Base-by-base conservation (phyloP, 1,140 invertebrate species). In the Tyrophagus putrescentiae region DNA sequence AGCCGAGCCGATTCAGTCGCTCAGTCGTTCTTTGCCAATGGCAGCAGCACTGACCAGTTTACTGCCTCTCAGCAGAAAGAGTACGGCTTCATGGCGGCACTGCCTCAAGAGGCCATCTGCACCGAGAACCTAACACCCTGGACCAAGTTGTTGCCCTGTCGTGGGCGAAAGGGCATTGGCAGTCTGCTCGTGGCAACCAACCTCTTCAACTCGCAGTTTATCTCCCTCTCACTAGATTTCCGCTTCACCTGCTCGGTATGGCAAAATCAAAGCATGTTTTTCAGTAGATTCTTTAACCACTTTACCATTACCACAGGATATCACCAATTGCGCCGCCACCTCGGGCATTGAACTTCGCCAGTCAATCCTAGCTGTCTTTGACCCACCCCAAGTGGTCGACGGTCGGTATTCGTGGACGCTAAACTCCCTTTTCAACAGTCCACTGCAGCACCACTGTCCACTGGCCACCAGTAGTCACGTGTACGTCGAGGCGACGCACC, bases 51-150 rank as follows among this genome's bases (percentile, higher is more conserved):
- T 27, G 27, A n/a, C 13, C 13, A 54, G n/a, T 33, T 9, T 11
- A 32, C 28, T n/a, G n/a, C n/a, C n/a, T n/a, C n/a, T n/a, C n/a
- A n/a, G n/a, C n/a, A n/a, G n/a, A n/a, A 54, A 3, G 52, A 54
- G 9, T 54, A 54, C 39, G 52, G 52, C 13, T 54, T 34, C 27
- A 13, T 54, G 25, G 81, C 91, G 1, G 82, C 84, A 39, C 72
- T 98, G 59, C 90, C 94, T 0, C 77, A 85, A 62, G 95, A 98
- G 80, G 87, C 92, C 68, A 88, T 96, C 7, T 98, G 95, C 70
- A 98, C 94, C 21, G 93, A 98, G 77, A 98, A 98, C 77, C 76
- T 98, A 64, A 98, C 94, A 31, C 94, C 94, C 3, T 98, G 92
- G 83, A 94, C 93, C 69, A 98, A 98, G 72, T 73, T 98, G 1